Evolutionary conservation across 2,113 vertebrate genomes (phyloP).

Genomic region (Psammodynastes pulverulentus): DNA sequence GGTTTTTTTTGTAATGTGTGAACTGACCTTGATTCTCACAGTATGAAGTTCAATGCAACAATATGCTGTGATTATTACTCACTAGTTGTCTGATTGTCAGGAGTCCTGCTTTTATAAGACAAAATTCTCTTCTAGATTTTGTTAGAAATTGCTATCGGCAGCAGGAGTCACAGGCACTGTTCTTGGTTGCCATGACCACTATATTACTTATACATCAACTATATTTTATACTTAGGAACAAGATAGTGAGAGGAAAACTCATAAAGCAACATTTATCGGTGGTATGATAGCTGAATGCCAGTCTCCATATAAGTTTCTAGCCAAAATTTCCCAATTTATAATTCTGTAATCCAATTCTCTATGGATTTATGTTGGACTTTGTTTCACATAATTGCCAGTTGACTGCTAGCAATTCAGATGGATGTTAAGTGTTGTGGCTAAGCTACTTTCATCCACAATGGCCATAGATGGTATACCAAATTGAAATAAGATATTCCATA

Average conservation of each 20-base stretch:
- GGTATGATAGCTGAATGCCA: accelerated
- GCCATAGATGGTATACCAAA: not conserved
- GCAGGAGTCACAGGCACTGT: not conserved
- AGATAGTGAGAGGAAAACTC: not conserved
- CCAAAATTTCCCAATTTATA: not conserved
- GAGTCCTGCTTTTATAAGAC: not conserved
- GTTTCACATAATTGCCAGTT: not conserved
- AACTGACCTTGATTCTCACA: slow-evolving; percentile 8
- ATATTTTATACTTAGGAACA: not conserved
- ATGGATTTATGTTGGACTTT: not conserved
- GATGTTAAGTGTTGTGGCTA: not conserved
- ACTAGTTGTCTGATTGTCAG: slow-evolving; percentile 11
- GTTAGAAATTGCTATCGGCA: not conserved
- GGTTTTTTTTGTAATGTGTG: not conserved
- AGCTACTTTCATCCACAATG: not conserved
- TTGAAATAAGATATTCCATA: not conserved
- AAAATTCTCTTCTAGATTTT: slow-evolving; percentile 12
- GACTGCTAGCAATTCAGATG: not conserved
- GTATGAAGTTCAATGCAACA: not conserved
- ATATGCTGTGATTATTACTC: not conserved
- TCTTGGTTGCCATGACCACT: slow-evolving; percentile 20
- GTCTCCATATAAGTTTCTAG: not conserved
- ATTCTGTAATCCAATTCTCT: not conserved
- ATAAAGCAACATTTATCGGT: not conserved
- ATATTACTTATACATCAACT: not conserved